phyloP scores from a whole-genome alignment of 2,113 vertebrate species.

The Tetraodon nigroviridis region DNA sequence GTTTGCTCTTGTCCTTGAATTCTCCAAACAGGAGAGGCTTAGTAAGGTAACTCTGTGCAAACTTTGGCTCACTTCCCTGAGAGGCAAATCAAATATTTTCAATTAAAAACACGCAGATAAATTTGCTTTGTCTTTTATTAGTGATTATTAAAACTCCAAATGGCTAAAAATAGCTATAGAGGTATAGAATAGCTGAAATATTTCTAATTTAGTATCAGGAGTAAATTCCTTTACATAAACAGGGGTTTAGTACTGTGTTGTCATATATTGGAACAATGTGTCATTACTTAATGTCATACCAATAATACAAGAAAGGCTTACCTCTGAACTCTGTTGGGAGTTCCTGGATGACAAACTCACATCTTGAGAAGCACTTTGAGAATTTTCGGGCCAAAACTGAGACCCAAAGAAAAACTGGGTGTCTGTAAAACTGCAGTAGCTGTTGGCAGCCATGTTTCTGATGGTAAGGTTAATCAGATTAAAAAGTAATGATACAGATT shows the following conservation, averaged over 20 bases:
- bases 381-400: constrained; percentile 83
- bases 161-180: too few relatives aligned
- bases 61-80: constrained; percentile 80
- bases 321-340: constrained; percentile 84
- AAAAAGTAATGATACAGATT: constrained; percentile 6
- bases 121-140: too few relatives aligned
- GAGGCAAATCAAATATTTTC: constrained; percentile 11
- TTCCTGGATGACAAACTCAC: constrained; percentile 74
- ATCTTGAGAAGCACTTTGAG: constrained; percentile 69
- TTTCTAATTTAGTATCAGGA: too few relatives aligned
- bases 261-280: neutral
- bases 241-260: neutral
- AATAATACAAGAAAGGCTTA: constrained; percentile 40
- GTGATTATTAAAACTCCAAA: too few relatives aligned
- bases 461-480: constrained; percentile 37
- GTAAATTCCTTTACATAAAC: too few relatives aligned
- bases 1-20: constrained; percentile 71
- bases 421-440: constrained; percentile 80
- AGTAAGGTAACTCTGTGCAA: constrained; percentile 82
- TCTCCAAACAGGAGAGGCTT: constrained; percentile 87
- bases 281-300: neutral
- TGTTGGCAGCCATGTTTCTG: constrained; percentile 67
- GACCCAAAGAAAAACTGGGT: constrained; percentile 88
- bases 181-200: too few relatives aligned
- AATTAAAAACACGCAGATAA: neutral